Evolutionary conservation across 2,888 invertebrate genomes (phyloP).

Genomic region (Cheiracanthium punctorium): DNA sequence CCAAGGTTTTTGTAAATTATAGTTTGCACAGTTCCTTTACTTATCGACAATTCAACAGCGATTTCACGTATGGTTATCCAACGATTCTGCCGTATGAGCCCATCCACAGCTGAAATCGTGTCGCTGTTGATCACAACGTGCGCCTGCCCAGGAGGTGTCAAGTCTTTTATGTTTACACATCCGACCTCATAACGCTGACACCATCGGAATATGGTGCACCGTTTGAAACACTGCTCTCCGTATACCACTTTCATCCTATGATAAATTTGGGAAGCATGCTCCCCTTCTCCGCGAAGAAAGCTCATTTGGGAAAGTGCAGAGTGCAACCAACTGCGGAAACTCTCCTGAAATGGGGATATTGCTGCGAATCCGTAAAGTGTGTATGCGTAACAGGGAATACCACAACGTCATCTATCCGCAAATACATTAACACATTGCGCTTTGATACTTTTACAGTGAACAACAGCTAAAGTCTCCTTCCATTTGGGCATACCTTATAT

Average conservation of each 20-base stretch:
- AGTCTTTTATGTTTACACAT: slow-evolving; percentile 15
- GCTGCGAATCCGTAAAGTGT: too few species aligned
- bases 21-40: slow-evolving; percentile 11
- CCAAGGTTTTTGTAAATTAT: slow-evolving; percentile 29
- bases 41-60: slow-evolving; percentile 32
- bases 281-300: background rate
- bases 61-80: slow-evolving; percentile 23
- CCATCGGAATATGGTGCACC: slow-evolving; percentile 6
- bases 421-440: too few species aligned
- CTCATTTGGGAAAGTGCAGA: background rate
- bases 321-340: background rate
- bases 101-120: slow-evolving; percentile 26
- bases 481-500: too few species aligned
- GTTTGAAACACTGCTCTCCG: background rate
- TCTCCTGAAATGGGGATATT: background rate
- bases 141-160: background rate
- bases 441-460: too few species aligned
- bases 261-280: slow-evolving; percentile 1
- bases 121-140: slow-evolving; percentile 21
- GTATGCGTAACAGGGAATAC: too few species aligned
- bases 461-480: too few species aligned
- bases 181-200: slow-evolving; percentile 13
- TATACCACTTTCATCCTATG: background rate
- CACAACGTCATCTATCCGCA: too few species aligned
- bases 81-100: slow-evolving; percentile 13